Conservation (phyloP, 2,888 invertebrate species). For the Lasioglossum malachurum region DNA sequence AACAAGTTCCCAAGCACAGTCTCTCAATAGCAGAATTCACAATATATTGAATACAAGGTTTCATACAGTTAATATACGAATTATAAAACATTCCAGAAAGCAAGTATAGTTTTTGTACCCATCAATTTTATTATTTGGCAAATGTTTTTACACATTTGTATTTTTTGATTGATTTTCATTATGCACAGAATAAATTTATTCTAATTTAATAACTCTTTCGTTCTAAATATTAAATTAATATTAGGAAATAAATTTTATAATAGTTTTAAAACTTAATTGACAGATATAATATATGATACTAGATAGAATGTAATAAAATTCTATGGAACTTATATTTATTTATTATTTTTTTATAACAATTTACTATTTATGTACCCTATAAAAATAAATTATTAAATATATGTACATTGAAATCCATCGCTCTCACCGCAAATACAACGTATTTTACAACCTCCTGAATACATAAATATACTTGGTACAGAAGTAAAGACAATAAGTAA, state of each 20-base stretch:
- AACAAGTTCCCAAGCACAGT: slow-evolving; percentile 10
- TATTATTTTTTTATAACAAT: background rate
- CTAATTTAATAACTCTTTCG: background rate
- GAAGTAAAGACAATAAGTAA: background rate
- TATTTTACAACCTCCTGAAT: background rate
- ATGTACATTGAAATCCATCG: background rate
- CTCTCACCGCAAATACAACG: background rate
- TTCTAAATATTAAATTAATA: background rate
- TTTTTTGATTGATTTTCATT: slow-evolving; percentile 6
- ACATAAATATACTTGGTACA: background rate
- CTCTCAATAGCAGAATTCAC: slow-evolving; percentile 19
- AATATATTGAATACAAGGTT: slow-evolving; percentile 34
- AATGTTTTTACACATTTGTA: slow-evolving; percentile 31
- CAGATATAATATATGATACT: background rate
- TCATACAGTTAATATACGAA: slow-evolving; percentile 61
- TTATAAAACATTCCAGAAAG: slow-evolving; percentile 48
- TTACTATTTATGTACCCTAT: background rate
- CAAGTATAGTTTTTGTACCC: slow-evolving; percentile 32
- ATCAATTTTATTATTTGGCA: slow-evolving; percentile 24
- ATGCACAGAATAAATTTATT: background rate
- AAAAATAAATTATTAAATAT: background rate
- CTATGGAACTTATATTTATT: background rate
- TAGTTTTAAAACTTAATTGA: background rate
- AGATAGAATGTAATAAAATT: background rate
- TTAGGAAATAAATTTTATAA: background rate